These are phyloP conservation scores for Rhineura floridana DNA, from an alignment of 2,113 vertebrate genomes.

Conservation along the genomic window DNA sequence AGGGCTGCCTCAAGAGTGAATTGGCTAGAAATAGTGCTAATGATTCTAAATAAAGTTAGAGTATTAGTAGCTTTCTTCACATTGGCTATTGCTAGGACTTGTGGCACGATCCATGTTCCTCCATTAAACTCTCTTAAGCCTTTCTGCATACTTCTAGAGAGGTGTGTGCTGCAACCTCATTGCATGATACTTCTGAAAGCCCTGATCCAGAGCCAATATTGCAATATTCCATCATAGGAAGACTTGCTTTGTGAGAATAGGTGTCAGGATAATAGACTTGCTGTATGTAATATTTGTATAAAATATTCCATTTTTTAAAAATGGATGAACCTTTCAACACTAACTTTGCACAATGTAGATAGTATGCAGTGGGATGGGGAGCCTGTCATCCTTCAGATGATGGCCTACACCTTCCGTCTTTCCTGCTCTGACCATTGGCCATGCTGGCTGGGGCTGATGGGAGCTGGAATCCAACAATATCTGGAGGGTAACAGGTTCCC, in stretches of 20 bases:
- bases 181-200: not conserved
- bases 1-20: not conserved
- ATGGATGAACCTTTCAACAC: not conserved
- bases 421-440: too few relatives aligned
- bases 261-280: not conserved
- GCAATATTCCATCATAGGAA: not conserved
- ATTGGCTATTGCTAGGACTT: not conserved
- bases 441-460: too few relatives aligned
- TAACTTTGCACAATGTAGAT: not conserved
- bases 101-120: not conserved
- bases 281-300: not conserved
- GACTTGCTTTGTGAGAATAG: not conserved
- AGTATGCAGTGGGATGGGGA: not conserved
- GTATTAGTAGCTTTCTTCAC: not conserved
- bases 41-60: slow-evolving; percentile 12
- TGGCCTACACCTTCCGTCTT: too few relatives aligned
- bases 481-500: too few relatives aligned
- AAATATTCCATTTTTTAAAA: not conserved
- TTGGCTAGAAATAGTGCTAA: not conserved
- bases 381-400: not conserved
- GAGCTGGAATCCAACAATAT: too few relatives aligned
- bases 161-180: not conserved
- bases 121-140: not conserved
- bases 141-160: not conserved
- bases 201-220: not conserved